Base-by-base conservation (phyloP, 2,797 vertebrate genomes). In the Pseudotriccus pelzelni region DNA sequence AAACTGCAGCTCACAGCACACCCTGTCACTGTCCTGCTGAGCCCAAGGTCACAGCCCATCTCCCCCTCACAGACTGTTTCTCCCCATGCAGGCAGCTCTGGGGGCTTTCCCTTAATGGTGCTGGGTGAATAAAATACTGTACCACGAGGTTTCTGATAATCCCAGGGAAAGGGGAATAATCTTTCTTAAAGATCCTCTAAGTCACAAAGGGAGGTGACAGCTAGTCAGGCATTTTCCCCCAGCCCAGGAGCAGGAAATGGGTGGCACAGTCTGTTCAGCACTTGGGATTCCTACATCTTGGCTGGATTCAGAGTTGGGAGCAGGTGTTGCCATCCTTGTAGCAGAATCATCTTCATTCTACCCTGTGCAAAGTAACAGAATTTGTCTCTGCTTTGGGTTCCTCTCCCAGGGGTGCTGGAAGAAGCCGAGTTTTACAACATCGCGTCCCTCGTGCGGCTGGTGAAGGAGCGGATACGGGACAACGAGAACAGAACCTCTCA, bases 351-450 rank as follows among this genome's bases (percentile, higher is more conserved):
- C 74, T 52, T 39, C 41, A 6, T 72, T 75, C 60, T 30, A 0
- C 17, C 22, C 63, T 62, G 13, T 46, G 8, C 43, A 30, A 11
- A 62, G 58, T 81, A 24, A 74, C 59, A 56, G n/a, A 69, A 39
- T 41, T 20, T 46, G 24, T 84, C 25, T 75, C 27, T 86, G 3
- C 39, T 74, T 59, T 68, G 64, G 12, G 22, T 81, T 90, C 63
- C 91, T 67, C 43, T 52, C 78, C 7, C 92, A 99, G 99, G 99
- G 39, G 99, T 99, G 64, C 98, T 99, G n/a, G 99, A 99, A 91
- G 99, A 99, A 97, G 99, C 99, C 0, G 99, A 99, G 97, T 99
- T 99, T 96, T 99, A 99, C 97, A 99, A 99, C 96, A 99, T 99
- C 4, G 99, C 98, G 0, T 99, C 99, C 3, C 98, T 99, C 0